Base-by-base conservation (phyloP, 2,888 invertebrate genomes). In the Cephus runcator region DNA sequence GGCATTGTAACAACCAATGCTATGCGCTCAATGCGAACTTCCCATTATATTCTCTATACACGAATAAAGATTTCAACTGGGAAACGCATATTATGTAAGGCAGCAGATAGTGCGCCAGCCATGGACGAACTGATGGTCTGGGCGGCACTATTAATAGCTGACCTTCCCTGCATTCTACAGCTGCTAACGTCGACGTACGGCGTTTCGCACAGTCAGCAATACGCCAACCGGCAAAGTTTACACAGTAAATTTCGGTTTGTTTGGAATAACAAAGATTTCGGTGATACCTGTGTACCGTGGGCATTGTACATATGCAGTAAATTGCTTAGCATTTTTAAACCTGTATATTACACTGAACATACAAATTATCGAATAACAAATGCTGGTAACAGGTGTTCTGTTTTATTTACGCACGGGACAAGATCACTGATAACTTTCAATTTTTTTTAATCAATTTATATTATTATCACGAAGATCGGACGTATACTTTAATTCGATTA, bases 71-170 rank as follows among this genome's bases (percentile, higher is more conserved):
- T 71, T 69, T 76, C 71, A 31, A 30, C 71, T 68, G 30, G 69
- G 31, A 33, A 69, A 34, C 75, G n/a, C 73, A 71, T 75, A 73
- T 78, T 76, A 78, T 40, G 76, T 78, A 78, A 78, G 76, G 36
- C 69, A 31, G 40, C 71, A 68, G 69, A 34, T 77, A 69, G 74
- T 77, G 78, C 71, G 71, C 69, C 74, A 77, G 78, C 40, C 75
- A 75, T 78, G 71, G 69, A 71, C 71, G 71, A 33, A 71, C 77
- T 82, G 80, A 84, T 85, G 79, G 81, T 84, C 84, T 82, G 79
- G 79, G 80, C 79, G 79, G 77, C 78, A 82, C 80, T 83, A 84
- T 84, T 82, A 85, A 85, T 85, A 84, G 84, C 77, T 82, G 83
- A 84, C 85, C 84, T 84, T 84, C 85, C 82, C 83, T 81, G 79